Percentiles rank a stretch among this genome's conserved stretches.
Conservation (phyloP, 1,140 invertebrate species). For the Chymomyza costata region DNA sequence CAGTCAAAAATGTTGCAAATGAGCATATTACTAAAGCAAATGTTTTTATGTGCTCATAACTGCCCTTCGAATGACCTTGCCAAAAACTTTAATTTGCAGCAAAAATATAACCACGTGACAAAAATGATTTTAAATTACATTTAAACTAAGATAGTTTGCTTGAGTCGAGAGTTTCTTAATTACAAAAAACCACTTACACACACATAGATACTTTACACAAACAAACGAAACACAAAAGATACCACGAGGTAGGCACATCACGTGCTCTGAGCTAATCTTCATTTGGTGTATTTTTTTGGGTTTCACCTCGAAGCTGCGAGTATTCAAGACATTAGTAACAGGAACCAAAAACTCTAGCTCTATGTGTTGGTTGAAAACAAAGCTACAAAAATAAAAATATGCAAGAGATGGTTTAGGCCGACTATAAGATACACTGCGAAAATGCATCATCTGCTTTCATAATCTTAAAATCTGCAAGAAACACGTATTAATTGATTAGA, state of each 20-base stretch:
- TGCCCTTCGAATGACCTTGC: conserved; percentile 69
- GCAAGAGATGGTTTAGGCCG: too few species aligned
- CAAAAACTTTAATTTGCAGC: conserved; percentile 62
- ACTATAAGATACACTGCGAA: too few species aligned
- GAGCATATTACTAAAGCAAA: conserved; percentile 20
- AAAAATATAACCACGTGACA: too few species aligned
- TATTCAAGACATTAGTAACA: conserved; percentile 19
- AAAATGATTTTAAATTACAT: conserved; percentile 61
- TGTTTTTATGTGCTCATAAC: conserved; percentile 44
- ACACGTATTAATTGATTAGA: too few species aligned
- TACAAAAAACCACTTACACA: conserved; percentile 32
- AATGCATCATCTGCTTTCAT: too few species aligned
- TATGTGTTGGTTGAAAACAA: too few species aligned
- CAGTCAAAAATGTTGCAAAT: conserved; percentile 25
- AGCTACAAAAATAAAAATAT: conserved; percentile 23
- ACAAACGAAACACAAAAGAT: conserved; percentile 18
- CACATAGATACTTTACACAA: conserved; percentile 1
- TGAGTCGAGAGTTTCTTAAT: conserved; percentile 49
- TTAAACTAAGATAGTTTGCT: conserved; percentile 61
- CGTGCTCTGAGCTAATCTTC: conserved; percentile 45
- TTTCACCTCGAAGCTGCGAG: conserved; percentile 2
- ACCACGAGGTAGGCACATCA: conserved; percentile 44
- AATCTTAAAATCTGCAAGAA: too few species aligned
- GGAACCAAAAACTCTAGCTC: conserved; percentile 22
- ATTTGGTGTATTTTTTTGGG: conserved; percentile 7